These are phyloP conservation scores for Parnassius mnemosyne DNA, from an alignment of 2,888 invertebrate genomes.

Conservation along the genomic window DNA sequence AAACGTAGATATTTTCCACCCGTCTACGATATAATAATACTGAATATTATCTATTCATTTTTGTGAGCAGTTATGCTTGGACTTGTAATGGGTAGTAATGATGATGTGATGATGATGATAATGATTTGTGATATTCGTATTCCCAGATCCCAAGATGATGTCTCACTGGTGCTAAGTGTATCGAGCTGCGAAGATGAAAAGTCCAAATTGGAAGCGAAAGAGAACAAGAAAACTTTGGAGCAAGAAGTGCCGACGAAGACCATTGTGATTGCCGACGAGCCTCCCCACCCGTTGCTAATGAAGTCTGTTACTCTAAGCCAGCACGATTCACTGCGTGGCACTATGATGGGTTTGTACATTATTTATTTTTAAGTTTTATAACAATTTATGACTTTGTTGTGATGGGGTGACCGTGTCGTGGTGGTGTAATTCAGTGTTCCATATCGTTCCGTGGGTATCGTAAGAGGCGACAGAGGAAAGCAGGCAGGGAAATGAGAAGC, in stretches of 20 bases:
- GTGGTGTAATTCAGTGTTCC: too few relatives aligned
- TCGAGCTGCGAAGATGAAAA: constrained; percentile 77
- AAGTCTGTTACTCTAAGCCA: constrained; percentile 72
- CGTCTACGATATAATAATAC: too few relatives aligned
- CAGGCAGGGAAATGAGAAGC: too few relatives aligned
- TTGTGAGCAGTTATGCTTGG: too few relatives aligned
- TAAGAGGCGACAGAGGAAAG: too few relatives aligned
- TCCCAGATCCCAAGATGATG: constrained; percentile 74
- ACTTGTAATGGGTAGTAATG: too few relatives aligned
- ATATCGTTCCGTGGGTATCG: too few relatives aligned
- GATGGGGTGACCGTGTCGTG: neutral
- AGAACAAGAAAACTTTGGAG: constrained; percentile 41
- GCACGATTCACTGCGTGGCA: constrained; percentile 64
- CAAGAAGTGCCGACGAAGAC: constrained; percentile 63
- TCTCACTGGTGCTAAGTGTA: constrained; percentile 72
- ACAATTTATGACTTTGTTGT: neutral
- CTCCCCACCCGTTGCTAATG: constrained; percentile 74
- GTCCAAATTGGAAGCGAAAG: constrained; percentile 61
- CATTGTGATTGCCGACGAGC: constrained; percentile 67
- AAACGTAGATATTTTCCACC: too few relatives aligned
- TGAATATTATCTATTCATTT: too few relatives aligned
- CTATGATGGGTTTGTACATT: constrained; percentile 67
- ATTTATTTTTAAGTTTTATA: neutral
- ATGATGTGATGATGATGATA: too few relatives aligned
- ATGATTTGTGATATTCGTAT: neutral